Conservation (phyloP, 2,113 vertebrate species). For the Sinocyclocheilus grahami region DNA sequence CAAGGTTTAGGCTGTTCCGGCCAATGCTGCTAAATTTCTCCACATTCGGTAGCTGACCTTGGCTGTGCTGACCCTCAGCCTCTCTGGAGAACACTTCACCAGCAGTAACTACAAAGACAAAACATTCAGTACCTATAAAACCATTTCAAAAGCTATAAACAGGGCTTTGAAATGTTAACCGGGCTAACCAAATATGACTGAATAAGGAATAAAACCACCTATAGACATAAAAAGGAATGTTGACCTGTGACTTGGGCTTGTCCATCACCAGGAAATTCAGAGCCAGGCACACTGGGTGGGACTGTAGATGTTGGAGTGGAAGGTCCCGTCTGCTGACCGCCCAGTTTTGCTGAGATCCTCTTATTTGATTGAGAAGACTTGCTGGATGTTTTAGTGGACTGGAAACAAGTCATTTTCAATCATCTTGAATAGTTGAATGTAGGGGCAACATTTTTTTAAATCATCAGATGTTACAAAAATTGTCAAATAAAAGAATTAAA, state of each 20-base stretch:
- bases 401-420: neutral
- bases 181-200: neutral
- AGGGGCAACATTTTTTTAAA: neutral
- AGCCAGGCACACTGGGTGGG: conserved; percentile 36
- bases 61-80: conserved; percentile 72
- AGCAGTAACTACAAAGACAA: conserved; percentile 71
- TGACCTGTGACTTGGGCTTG: conserved; percentile 74
- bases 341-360: conserved; percentile 71
- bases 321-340: conserved; percentile 64
- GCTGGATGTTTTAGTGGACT: conserved; percentile 81
- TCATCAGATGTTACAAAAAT: neutral
- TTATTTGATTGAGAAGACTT: conserved; percentile 75
- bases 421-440: neutral
- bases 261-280: conserved; percentile 59
- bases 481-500: neutral
- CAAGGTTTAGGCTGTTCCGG: conserved; percentile 82
- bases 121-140: conserved; percentile 35
- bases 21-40: conserved; percentile 71
- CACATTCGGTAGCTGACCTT: conserved; percentile 58
- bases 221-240: neutral
- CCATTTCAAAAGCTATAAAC: neutral
- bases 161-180: neutral
- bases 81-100: conserved; percentile 77
- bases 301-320: conserved; percentile 45
- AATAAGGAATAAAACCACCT: neutral